Percentiles rank a stretch among this genome's conserved stretches.
These are phyloP conservation scores for Todiramphus chloris DNA, from an alignment of 2,113 vertebrate genomes.

Conservation along the genomic window DNA sequence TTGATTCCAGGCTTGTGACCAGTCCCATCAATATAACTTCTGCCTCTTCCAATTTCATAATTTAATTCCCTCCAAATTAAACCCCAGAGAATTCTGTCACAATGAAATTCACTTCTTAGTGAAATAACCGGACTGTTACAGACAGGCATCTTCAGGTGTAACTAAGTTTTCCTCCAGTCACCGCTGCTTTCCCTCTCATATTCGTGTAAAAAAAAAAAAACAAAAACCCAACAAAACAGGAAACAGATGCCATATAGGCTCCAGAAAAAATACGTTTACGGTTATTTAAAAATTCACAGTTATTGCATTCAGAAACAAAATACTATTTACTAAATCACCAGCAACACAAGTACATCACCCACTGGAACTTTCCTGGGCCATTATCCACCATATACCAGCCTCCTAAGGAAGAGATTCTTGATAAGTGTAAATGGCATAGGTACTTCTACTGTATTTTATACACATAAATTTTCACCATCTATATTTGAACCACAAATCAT, in stretches of 20 bases:
- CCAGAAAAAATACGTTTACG: background rate
- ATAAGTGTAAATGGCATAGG: background rate
- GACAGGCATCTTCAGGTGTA: background rate
- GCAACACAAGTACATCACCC: background rate
- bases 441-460: background rate
- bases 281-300: background rate
- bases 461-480: background rate
- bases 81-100: background rate
- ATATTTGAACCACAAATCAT: background rate
- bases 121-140: background rate
- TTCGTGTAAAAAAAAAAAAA: background rate
- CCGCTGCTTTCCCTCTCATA: background rate
- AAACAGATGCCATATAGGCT: background rate
- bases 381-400: background rate
- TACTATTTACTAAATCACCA: background rate
- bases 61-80: background rate
- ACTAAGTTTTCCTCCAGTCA: background rate
- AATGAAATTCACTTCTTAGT: background rate
- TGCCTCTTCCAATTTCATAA: background rate
- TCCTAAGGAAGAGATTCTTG: background rate
- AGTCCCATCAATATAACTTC: conserved; percentile 8
- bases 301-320: background rate
- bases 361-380: background rate
- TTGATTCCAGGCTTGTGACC: conserved; percentile 29
- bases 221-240: background rate